Evolutionary conservation across 2,888 invertebrate species (phyloP).

Genomic region (Platerodrilus igneus): DNA sequence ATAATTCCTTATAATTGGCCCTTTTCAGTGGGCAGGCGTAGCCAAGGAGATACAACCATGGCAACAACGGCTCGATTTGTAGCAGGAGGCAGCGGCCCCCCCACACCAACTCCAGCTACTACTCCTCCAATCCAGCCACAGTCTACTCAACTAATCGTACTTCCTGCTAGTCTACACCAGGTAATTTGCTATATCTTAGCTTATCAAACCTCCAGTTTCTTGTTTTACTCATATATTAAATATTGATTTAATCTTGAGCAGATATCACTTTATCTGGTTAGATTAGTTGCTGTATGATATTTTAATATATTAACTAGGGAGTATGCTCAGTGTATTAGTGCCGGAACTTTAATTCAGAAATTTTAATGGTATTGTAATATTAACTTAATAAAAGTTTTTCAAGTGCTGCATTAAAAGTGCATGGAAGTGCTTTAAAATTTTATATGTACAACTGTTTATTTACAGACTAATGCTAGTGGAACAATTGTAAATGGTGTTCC

Average conservation of each 20-base stretch:
- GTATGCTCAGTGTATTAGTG: no score
- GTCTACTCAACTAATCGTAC: conserved; percentile 48
- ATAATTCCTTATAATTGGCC: conserved; percentile 27
- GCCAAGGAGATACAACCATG: conserved; percentile 48
- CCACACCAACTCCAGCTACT: conserved; percentile 45
- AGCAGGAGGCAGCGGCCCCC: conserved; percentile 52
- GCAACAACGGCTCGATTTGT: conserved; percentile 57
- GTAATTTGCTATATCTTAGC: conserved; percentile 35
- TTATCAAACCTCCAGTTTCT: conserved; percentile 16
- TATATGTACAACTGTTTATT: conserved; percentile 8
- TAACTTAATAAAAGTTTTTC: no score
- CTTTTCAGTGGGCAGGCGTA: conserved; percentile 47
- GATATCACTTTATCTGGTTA: conserved; percentile 13
- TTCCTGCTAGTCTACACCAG: conserved; percentile 50
- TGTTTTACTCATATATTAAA: conserved; percentile 24
- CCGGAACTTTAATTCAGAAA: no score
- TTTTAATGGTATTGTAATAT: no score
- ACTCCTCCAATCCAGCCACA: conserved; percentile 46
- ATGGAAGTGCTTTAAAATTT: no score
- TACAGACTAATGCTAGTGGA: conserved; percentile 12
- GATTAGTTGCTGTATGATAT: conserved; percentile 12
- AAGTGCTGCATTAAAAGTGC: no score
- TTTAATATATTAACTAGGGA: no score
- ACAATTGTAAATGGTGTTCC: conserved; percentile 45
- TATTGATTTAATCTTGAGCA: conserved; percentile 21